Conservation (phyloP, 2,797 vertebrate species). For the Paguma larvata region DNA sequence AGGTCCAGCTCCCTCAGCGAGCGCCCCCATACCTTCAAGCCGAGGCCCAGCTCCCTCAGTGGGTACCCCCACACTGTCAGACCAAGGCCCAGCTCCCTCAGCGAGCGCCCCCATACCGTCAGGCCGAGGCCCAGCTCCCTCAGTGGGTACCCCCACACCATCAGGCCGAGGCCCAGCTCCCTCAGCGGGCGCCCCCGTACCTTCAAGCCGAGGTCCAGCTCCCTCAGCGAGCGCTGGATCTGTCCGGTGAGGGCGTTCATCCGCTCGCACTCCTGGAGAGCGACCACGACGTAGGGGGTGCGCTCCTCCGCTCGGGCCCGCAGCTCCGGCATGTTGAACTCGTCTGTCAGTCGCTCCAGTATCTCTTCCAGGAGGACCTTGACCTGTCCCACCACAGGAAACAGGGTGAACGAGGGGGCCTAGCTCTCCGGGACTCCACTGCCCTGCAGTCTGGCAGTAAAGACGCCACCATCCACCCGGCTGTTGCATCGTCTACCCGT, state of each 20-base stretch:
- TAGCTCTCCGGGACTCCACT: neutral
- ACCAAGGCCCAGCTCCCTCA: conserved; percentile 93
- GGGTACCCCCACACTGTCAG: conserved; percentile 93
- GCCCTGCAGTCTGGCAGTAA: neutral
- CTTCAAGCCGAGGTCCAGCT: conserved; percentile 95
- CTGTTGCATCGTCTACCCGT: neutral
- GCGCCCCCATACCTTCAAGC: conserved; percentile 92
- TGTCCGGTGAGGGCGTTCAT: conserved; percentile 95
- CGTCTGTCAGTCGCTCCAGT: conserved; percentile 93
- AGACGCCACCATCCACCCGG: too few species aligned
- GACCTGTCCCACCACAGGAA: conserved; percentile 89
- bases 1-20: conserved; percentile 93
- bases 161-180: conserved; percentile 94
- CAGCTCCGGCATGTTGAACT: conserved; percentile 95
- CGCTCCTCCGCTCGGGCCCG: conserved; percentile 93
- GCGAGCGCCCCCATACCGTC: conserved; percentile 92
- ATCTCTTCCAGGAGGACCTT: conserved; percentile 93
- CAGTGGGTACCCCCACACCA: conserved; percentile 93
- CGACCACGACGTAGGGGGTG: conserved; percentile 94
- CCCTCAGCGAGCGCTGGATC: conserved; percentile 91
- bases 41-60: conserved; percentile 92
- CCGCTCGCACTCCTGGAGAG: conserved; percentile 96
- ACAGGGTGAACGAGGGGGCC: neutral
- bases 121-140: conserved; percentile 93
- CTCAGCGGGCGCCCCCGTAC: conserved; percentile 91